Evolutionary conservation across 2,797 vertebrate species (phyloP).

Genomic region (Enoplosus armatus): DNA sequence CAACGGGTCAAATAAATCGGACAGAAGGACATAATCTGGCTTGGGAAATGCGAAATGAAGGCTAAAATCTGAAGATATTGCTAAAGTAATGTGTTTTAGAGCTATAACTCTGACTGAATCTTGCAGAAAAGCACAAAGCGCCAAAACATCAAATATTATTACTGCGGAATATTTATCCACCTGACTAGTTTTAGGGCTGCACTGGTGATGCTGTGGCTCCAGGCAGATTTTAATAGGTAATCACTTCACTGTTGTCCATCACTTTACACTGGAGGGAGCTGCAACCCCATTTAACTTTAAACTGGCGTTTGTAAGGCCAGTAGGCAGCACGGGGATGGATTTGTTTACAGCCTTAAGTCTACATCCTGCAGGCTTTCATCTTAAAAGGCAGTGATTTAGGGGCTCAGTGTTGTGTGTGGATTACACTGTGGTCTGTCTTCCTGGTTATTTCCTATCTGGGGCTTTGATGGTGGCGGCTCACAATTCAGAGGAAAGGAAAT

Average conservation of each 20-base stretch:
- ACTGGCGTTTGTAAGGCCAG: constrained; percentile 31
- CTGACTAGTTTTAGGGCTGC: constrained; percentile 18
- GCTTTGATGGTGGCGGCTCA: constrained; percentile 48
- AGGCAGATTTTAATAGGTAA: constrained; percentile 47
- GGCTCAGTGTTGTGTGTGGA: constrained; percentile 27
- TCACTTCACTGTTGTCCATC: constrained; percentile 58
- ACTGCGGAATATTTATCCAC: constrained; percentile 19
- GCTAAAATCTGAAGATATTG: constrained; percentile 3
- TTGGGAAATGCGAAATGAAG: constrained; percentile 28
- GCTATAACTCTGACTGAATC: not conserved
- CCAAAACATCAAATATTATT: constrained; percentile 24
- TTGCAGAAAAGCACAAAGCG: constrained; percentile 4
- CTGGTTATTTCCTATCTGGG: constrained; percentile 36
- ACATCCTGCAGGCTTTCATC: constrained; percentile 46
- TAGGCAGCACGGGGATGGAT: constrained; percentile 34
- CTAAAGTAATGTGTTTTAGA: constrained; percentile 10
- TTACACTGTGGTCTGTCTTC: constrained; percentile 28
- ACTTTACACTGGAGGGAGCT: constrained; percentile 75
- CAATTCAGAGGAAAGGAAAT: constrained; percentile 36
- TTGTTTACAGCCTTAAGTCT: constrained; percentile 46
- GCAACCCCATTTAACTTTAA: constrained; percentile 50
- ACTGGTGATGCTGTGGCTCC: constrained; percentile 8
- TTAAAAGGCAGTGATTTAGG: constrained; percentile 57
- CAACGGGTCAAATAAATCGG: constrained; percentile 33
- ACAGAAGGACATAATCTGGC: constrained; percentile 25